Evolutionary conservation across 2,113 vertebrate genomes (phyloP).

Genomic region (Crotalus tigris): DNA sequence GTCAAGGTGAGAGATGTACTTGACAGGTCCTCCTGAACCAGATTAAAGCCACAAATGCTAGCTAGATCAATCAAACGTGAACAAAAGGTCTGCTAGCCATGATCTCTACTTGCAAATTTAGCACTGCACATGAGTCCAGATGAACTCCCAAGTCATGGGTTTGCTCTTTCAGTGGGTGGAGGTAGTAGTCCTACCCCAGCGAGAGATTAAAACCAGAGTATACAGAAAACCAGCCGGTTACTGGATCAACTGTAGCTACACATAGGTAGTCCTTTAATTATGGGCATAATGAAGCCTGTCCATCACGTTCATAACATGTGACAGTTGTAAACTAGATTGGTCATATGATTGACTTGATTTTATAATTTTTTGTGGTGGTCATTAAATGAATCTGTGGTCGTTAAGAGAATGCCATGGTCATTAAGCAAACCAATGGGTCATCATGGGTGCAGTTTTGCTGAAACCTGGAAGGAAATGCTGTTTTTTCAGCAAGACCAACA

Average conservation of each 20-base stretch:
- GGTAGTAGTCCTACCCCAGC: neutral
- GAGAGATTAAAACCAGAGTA: neutral
- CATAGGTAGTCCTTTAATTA: no score
- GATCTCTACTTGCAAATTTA: neutral
- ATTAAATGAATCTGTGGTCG: no score
- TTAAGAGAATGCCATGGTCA: no score
- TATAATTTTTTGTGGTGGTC: no score
- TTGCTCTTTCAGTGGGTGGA: neutral
- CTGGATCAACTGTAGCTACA: neutral
- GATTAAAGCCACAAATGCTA: neutral
- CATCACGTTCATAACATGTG: no score
- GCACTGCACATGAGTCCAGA: neutral
- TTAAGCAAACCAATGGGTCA: no score
- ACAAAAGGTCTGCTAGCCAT: neutral
- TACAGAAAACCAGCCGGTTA: neutral
- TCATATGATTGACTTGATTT: no score
- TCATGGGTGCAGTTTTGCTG: neutral
- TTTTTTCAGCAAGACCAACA: neutral
- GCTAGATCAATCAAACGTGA: neutral
- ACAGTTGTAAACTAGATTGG: no score
- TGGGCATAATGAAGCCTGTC: no score
- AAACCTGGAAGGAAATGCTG: neutral
- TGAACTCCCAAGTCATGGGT: neutral
- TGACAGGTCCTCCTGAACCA: neutral
- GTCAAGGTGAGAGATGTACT: neutral